Conservation (phyloP, 2,113 vertebrate genomes). For the Oreocharis arfaki region DNA sequence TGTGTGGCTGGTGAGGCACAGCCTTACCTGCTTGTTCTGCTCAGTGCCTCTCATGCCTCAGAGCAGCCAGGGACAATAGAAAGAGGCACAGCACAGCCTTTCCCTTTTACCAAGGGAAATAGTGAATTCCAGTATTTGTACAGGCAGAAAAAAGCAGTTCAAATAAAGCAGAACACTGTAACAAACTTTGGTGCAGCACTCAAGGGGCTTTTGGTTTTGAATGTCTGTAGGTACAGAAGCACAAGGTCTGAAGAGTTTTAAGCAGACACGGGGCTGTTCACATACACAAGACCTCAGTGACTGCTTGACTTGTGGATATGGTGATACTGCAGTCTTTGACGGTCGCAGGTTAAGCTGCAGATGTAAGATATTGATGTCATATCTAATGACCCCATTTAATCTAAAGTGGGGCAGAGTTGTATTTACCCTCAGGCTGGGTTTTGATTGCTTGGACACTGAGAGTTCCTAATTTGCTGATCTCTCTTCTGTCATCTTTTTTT, state of each 20-base stretch:
- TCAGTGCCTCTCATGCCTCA: background rate
- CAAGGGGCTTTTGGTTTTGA: background rate
- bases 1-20: background rate
- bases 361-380: background rate
- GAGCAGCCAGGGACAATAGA: background rate
- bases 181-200: rapidly evolving
- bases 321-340: background rate
- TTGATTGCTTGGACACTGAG: background rate
- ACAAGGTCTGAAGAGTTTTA: background rate
- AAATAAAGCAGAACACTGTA: rapidly evolving
- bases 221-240: background rate
- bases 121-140: background rate
- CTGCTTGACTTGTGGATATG: background rate
- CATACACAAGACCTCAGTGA: background rate
- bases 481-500: background rate
- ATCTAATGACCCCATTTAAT: background rate
- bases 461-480: background rate
- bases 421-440: background rate
- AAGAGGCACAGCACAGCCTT: background rate
- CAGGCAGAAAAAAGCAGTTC: background rate
- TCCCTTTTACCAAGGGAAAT: background rate
- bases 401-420: background rate
- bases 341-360: background rate
- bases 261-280: background rate
- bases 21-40: rapidly evolving